Base-by-base conservation (phyloP, 2,113 vertebrate species). In the Salvelinus fontinalis region DNA sequence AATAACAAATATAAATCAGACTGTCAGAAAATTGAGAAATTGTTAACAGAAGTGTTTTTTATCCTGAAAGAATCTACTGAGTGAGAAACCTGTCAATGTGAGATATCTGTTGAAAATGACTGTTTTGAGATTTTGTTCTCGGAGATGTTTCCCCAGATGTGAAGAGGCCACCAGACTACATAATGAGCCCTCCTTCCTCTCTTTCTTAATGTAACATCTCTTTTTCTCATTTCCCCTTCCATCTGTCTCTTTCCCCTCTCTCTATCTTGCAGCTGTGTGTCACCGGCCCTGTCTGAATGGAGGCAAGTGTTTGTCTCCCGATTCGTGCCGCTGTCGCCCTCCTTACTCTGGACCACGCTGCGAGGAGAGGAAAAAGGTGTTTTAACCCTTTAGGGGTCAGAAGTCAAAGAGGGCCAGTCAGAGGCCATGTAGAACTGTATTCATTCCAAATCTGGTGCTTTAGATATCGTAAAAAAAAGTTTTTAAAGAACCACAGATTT, bases 261-360 rank as follows among this genome's bases (percentile, higher is more conserved):
- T 83, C 31, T 87, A 26, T 74, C 7, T 82, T 86, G 20, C 83
- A 97, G 95, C 95, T 72, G 89, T 96, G 3, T 96, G 95, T 75
- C 76, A 85, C n/a, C 85, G 81, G 39, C 88, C 93, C 65, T 96
- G 95, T 82, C 79, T 94, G 34, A 94, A 95, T 0, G 95, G 95
- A 83, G 95, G 95, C 18, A 96, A 96, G 86, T 96, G 95, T 73
- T 82, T 95, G 67, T 93, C 94, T 48, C 95, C 95, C 0, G 85
- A 95, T 0, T 89, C 91, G 62, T 97, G 96, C 62, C 89, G 93
- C 74, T 96, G 95, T 77, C 94, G 92, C 8, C 80, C 83, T 27
- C 89, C 87, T 0, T 95, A 90, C 85, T 93, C 89, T 11, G 95
- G 95, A 62, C 85, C 87, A 0, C 94, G 84, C 81, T 96, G 95